Percentiles rank a stretch among this genome's conserved stretches.
These are phyloP conservation scores for Spondyliosoma cantharus DNA, from an alignment of 2,797 vertebrate genomes.

Conservation along the genomic window DNA sequence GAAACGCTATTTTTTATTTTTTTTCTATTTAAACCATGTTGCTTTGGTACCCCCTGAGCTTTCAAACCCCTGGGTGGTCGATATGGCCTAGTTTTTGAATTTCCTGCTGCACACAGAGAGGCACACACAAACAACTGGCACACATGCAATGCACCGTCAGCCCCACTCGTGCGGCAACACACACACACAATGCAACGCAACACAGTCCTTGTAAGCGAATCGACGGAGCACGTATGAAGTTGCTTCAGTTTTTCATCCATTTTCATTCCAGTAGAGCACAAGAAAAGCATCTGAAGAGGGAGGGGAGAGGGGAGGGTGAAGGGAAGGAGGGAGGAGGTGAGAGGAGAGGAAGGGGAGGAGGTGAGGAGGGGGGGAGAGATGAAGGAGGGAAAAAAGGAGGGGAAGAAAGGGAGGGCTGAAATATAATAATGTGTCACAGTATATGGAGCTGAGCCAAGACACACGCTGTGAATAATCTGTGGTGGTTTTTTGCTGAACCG, in stretches of 20 bases:
- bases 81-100: conserved; percentile 85
- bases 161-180: conserved; percentile 29
- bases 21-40: conserved; percentile 78
- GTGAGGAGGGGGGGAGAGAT: conserved; percentile 14
- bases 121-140: conserved; percentile 78
- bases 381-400: conserved; percentile 29
- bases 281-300: conserved; percentile 36
- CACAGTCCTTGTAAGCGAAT: conserved; percentile 55
- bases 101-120: conserved; percentile 76
- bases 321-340: conserved; percentile 39
- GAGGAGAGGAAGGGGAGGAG: conserved; percentile 27
- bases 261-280: conserved; percentile 42
- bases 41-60: conserved; percentile 79
- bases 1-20: conserved; percentile 62
- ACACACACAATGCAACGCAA: conserved; percentile 21
- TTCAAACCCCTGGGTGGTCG: conserved; percentile 85
- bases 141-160: conserved; percentile 74
- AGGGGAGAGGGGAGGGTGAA: conserved; percentile 28
- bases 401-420: conserved; percentile 35
- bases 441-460: conserved; percentile 75
- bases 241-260: conserved; percentile 48
- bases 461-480: conserved; percentile 78
- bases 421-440: conserved; percentile 78
- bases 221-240: conserved; percentile 67
- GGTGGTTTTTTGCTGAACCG: conserved; percentile 75